These are phyloP conservation scores for Sinodicranocentrus sp. DNA, from an alignment of 2,888 invertebrate genomes.

Conservation along the genomic window DNA sequence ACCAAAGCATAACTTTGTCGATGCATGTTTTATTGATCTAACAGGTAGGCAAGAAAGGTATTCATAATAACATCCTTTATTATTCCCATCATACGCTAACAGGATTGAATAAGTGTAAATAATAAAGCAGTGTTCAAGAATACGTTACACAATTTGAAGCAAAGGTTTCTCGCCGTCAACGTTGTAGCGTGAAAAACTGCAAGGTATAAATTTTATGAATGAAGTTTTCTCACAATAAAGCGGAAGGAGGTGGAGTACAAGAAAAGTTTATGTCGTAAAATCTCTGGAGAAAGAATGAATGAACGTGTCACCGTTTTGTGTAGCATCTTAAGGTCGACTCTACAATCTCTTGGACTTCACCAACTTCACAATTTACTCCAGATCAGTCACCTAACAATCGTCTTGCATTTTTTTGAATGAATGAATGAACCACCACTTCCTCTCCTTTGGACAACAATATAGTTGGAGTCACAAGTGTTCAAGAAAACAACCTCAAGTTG, in stretches of 20 bases:
- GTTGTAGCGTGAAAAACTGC: conserved; percentile 3
- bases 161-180: no score
- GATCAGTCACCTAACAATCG: background rate
- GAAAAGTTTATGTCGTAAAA: conserved; percentile 61
- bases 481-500: background rate
- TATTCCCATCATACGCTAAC: no score
- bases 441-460: background rate
- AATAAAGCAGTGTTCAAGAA: no score
- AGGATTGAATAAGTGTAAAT: no score
- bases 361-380: conserved; percentile 8
- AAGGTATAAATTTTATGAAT: conserved; percentile 66
- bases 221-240: conserved; percentile 67
- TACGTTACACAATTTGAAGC: no score
- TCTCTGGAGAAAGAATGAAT: conserved; percentile 45
- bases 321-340: background rate
- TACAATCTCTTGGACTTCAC: background rate
- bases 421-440: background rate
- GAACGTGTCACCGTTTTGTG: conserved; percentile 10
- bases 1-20: no score
- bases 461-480: background rate
- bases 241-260: conserved; percentile 74
- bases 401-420: background rate
- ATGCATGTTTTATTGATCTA: no score
- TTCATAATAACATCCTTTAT: no score
- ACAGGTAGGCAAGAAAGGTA: no score